These are phyloP conservation scores for Peromyscus californicus DNA, from an alignment of 2,113 vertebrate genomes.

Conservation along the genomic window DNA sequence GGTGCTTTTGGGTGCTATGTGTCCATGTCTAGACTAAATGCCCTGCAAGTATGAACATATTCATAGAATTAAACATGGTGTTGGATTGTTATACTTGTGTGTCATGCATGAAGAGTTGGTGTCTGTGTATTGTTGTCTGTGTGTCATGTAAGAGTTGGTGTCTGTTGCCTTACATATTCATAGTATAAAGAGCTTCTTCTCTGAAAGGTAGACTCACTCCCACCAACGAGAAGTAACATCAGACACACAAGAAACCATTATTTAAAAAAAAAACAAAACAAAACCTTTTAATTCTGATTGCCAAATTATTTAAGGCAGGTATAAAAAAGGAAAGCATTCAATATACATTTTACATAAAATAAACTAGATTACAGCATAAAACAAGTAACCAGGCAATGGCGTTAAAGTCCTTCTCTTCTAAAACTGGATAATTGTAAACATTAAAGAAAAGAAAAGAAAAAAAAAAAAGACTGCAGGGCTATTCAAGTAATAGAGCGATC, in stretches of 20 bases:
- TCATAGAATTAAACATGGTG: not conserved
- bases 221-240: slow-evolving; percentile 72
- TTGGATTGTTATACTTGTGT: not conserved
- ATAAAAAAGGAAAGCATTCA: slow-evolving; percentile 98
- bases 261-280: slow-evolving; percentile 90
- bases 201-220: not conserved
- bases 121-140: not conserved
- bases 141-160: not conserved
- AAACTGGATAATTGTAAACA: slow-evolving; percentile 97
- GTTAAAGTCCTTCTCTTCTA: slow-evolving; percentile 93
- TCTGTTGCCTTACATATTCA: not conserved
- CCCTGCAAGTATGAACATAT: not conserved
- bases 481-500: slow-evolving; percentile 99
- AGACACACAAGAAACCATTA: slow-evolving; percentile 86
- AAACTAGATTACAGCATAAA: slow-evolving; percentile 95
- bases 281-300: slow-evolving; percentile 97
- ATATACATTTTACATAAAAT: slow-evolving; percentile 94
- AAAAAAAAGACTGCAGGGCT: slow-evolving; percentile 91
- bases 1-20: not conserved
- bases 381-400: slow-evolving; percentile 95
- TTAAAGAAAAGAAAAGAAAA: slow-evolving; percentile 86
- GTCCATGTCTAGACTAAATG: not conserved
- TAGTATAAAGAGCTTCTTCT: not conserved
- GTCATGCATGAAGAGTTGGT: not conserved
- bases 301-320: slow-evolving; percentile 99